phyloP scores from a whole-genome alignment of 2,113 vertebrate genomes.

The Ceyx cyanopectus region DNA sequence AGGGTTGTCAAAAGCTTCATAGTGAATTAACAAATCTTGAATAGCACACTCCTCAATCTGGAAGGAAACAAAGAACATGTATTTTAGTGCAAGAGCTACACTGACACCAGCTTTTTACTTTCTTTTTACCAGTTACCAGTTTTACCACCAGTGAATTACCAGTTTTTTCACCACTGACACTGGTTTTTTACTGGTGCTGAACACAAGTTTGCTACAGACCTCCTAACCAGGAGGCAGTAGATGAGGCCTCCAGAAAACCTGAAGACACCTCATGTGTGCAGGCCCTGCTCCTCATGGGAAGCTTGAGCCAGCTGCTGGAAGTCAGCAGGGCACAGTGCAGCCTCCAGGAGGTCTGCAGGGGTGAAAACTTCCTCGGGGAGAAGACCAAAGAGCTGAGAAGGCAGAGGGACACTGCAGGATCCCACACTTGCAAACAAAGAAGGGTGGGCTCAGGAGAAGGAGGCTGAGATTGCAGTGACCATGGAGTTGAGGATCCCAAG shows the following conservation, averaged over 20 bases:
- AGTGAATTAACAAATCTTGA: slow-evolving; percentile 91
- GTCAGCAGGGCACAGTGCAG: neutral
- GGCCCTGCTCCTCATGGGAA: neutral
- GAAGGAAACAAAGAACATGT: neutral
- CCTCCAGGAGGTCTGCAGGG: neutral
- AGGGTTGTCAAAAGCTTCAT: slow-evolving; percentile 89
- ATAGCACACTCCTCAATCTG: slow-evolving; percentile 96
- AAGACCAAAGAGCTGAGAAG: neutral
- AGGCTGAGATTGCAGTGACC: neutral
- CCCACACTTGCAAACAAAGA: neutral
- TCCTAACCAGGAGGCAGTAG: neutral
- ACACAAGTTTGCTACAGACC: neutral
- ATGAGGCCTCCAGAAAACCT: neutral
- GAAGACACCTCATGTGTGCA: neutral
- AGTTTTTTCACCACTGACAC: no score
- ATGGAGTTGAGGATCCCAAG: neutral
- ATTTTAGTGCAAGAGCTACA: neutral
- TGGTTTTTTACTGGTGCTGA: neutral
- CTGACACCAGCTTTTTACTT: neutral
- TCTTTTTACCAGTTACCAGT: no score
- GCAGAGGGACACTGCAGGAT: neutral
- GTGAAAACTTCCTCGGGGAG: neutral
- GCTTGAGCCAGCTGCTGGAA: neutral
- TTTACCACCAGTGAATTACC: no score
- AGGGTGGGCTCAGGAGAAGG: neutral